phyloP scores from a whole-genome alignment of 2,888 invertebrate species.

The Mesopsocus fuscifrons region DNA sequence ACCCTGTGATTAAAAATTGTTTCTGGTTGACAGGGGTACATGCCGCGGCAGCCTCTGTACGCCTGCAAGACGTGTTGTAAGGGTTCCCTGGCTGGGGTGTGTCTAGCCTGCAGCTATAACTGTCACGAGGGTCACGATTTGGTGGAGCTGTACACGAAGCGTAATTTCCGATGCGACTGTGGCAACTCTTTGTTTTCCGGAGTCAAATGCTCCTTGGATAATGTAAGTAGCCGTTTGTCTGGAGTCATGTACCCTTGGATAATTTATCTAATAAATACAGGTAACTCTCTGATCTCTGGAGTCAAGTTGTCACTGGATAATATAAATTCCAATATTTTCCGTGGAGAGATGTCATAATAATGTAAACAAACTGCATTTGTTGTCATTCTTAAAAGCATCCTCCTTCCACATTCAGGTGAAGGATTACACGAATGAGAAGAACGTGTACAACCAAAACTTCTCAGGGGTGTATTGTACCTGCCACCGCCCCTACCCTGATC shows the following conservation, averaged over 20 bases:
- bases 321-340: too few species aligned
- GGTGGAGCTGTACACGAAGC: slow-evolving; percentile 87
- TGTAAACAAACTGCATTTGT: too few species aligned
- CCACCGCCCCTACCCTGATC: slow-evolving; percentile 84
- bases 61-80: slow-evolving; percentile 75
- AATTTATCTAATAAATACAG: too few species aligned
- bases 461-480: slow-evolving; percentile 83
- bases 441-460: slow-evolving; percentile 87
- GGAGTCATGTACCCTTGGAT: too few species aligned
- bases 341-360: too few species aligned
- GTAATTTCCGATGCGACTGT: slow-evolving; percentile 92
- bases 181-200: slow-evolving; percentile 60
- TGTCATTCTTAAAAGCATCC: too few species aligned
- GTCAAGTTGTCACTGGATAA: too few species aligned
- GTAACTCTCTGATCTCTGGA: too few species aligned
- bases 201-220: slow-evolving; percentile 45
- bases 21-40: slow-evolving; percentile 70
- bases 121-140: slow-evolving; percentile 95
- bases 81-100: slow-evolving; percentile 54
- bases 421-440: slow-evolving; percentile 38
- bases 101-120: slow-evolving; percentile 80
- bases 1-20: too few species aligned
- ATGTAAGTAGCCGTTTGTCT: too few species aligned
- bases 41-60: slow-evolving; percentile 84
- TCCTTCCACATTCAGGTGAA: slow-evolving; percentile 36